Percentiles rank a stretch among this genome's conserved stretches.
Evolutionary conservation across 2,797 vertebrate species (phyloP).

Genomic region (Macropodus opercularis): DNA sequence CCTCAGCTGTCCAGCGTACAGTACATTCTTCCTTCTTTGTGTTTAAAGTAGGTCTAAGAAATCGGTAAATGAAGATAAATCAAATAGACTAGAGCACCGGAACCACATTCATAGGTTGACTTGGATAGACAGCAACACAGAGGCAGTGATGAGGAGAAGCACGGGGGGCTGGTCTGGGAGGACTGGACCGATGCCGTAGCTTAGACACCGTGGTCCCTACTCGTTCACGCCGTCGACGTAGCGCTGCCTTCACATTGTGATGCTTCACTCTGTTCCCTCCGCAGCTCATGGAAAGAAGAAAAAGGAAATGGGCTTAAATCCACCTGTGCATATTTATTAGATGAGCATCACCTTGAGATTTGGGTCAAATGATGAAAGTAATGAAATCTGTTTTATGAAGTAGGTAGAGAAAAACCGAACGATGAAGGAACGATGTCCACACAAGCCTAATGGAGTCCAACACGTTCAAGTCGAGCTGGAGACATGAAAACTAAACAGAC

Average conservation of each 20-base stretch:
- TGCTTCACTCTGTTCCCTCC: slow-evolving; percentile 30
- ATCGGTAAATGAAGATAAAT: background rate
- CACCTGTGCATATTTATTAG: slow-evolving; percentile 33
- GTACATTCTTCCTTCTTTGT: background rate
- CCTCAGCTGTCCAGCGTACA: too few species aligned
- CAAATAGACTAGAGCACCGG: too few species aligned
- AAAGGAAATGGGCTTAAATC: slow-evolving; percentile 4
- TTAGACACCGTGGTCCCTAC: too few species aligned
- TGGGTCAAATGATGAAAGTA: slow-evolving; percentile 19
- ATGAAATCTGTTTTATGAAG: slow-evolving; percentile 24
- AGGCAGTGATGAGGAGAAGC: too few species aligned
- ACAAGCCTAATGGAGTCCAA: slow-evolving; percentile 33
- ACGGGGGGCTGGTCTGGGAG: too few species aligned
- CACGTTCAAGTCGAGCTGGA: slow-evolving; percentile 36
- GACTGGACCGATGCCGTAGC: too few species aligned
- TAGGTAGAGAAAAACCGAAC: slow-evolving; percentile 9
- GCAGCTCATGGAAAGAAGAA: slow-evolving; percentile 17
- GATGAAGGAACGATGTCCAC: slow-evolving; percentile 16
- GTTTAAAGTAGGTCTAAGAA: background rate
- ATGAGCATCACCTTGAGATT: slow-evolving; percentile 10
- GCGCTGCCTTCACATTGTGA: too few species aligned
- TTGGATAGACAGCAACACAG: too few species aligned
- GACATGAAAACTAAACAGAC: slow-evolving; percentile 54
- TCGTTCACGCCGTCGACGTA: too few species aligned
- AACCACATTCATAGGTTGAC: too few species aligned